These are phyloP conservation scores for Myotis pilosus DNA, from an alignment of 2,797 vertebrate species.

Conservation along the genomic window DNA sequence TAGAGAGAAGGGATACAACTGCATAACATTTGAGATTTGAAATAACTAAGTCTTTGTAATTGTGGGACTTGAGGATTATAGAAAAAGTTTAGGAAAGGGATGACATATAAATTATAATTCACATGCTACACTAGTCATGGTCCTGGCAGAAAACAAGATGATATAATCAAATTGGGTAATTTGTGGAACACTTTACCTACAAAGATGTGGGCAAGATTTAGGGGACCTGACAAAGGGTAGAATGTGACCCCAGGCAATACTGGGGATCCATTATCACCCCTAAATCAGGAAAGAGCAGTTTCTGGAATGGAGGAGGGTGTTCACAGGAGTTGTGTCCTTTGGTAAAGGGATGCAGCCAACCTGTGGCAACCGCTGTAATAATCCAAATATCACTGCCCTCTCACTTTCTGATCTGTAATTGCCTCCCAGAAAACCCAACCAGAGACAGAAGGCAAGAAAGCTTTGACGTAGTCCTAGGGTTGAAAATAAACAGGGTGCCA, in stretches of 20 bases:
- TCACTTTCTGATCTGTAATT: not conserved
- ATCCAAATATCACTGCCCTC: not conserved
- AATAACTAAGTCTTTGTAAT: slow-evolving; percentile 23
- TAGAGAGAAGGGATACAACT: not conserved
- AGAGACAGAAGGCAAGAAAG: not conserved
- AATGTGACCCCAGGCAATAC: not conserved
- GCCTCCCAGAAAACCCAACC: not conserved
- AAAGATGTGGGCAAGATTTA: not conserved
- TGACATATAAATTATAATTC: slow-evolving; percentile 11
- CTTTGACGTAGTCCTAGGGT: not conserved
- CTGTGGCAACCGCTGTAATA: not conserved
- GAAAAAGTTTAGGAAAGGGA: not conserved
- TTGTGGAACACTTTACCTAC: not conserved
- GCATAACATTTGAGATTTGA: slow-evolving; percentile 6
- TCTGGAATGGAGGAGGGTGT: not conserved
- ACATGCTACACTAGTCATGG: not conserved
- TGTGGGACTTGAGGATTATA: not conserved
- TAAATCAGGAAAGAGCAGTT: slow-evolving; percentile 14
- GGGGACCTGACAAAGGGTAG: not conserved
- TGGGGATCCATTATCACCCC: not conserved
- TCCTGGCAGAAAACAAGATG: not conserved
- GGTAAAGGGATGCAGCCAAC: not conserved
- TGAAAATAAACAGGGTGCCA: not conserved
- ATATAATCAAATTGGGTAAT: not conserved
- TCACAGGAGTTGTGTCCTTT: not conserved